These are phyloP conservation scores for Hippopotamyrus pictus DNA, from an alignment of 2,797 vertebrate genomes.

Conservation along the genomic window DNA sequence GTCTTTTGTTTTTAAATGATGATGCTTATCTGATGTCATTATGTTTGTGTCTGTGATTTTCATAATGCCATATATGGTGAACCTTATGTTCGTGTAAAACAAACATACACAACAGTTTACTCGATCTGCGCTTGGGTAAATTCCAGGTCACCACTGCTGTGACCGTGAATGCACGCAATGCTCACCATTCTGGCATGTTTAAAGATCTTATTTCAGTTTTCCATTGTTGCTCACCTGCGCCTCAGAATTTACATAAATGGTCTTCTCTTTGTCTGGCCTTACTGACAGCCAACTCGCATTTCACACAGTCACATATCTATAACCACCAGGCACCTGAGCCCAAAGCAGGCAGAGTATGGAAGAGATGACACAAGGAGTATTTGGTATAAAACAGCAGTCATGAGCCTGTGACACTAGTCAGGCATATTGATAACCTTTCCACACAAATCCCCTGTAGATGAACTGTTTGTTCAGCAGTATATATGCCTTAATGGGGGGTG, in stretches of 20 bases:
- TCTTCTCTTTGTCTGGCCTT: not conserved
- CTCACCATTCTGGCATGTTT: not conserved
- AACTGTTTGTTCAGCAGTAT: not conserved
- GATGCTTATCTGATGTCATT: not conserved
- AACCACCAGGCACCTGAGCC: not conserved
- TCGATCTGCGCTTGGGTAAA: not conserved
- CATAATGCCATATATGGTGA: not conserved
- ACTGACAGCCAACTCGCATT: not conserved
- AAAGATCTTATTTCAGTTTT: conserved; percentile 9
- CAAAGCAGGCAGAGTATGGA: not conserved
- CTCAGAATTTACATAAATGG: not conserved
- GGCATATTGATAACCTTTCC: not conserved
- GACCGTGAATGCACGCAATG: not conserved
- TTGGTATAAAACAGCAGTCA: not conserved
- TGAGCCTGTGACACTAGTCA: not conserved
- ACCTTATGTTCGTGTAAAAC: not conserved
- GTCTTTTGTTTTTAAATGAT: not conserved
- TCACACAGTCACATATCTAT: not conserved
- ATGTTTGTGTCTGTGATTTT: not conserved
- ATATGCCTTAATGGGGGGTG: not conserved
- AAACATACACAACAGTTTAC: not conserved
- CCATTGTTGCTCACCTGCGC: not conserved
- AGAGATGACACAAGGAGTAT: not conserved
- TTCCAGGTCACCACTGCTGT: not conserved
- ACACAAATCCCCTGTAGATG: not conserved